These are phyloP conservation scores for Anthoptus insignis DNA, from an alignment of 2,888 invertebrate genomes.

Conservation along the genomic window DNA sequence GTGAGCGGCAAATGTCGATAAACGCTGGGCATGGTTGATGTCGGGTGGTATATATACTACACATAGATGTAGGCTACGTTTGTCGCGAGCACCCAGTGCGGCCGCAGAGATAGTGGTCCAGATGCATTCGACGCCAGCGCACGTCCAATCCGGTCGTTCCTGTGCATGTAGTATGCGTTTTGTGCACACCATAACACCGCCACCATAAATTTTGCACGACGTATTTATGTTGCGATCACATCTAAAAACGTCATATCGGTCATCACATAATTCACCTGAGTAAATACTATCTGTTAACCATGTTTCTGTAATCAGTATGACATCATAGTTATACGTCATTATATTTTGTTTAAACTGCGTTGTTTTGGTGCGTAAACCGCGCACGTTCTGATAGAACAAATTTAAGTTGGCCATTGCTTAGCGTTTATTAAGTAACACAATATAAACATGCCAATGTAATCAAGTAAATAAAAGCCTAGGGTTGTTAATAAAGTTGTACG, in stretches of 20 bases:
- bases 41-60: too few relatives aligned
- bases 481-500: too few relatives aligned
- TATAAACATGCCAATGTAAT: too few relatives aligned
- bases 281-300: constrained; percentile 10
- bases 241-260: constrained; percentile 16
- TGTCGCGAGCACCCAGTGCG: too few relatives aligned
- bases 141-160: neutral
- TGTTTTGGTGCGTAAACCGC: constrained; percentile 21
- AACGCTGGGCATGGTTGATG: too few relatives aligned
- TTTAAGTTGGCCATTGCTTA: too few relatives aligned
- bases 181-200: constrained; percentile 8
- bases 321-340: neutral
- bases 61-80: too few relatives aligned
- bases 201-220: constrained; percentile 2
- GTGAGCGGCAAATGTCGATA: too few relatives aligned
- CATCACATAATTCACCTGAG: constrained; percentile 6
- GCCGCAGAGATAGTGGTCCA: too few relatives aligned
- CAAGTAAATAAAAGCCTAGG: too few relatives aligned
- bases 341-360: neutral
- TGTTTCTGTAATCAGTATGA: constrained; percentile 15
- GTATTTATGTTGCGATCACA: neutral
- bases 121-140: neutral
- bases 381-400: constrained; percentile 24
- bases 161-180: neutral
- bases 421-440: too few relatives aligned